These are phyloP conservation scores for Melitaea cinxia DNA, from an alignment of 1,140 invertebrate species.

Conservation along the genomic window DNA sequence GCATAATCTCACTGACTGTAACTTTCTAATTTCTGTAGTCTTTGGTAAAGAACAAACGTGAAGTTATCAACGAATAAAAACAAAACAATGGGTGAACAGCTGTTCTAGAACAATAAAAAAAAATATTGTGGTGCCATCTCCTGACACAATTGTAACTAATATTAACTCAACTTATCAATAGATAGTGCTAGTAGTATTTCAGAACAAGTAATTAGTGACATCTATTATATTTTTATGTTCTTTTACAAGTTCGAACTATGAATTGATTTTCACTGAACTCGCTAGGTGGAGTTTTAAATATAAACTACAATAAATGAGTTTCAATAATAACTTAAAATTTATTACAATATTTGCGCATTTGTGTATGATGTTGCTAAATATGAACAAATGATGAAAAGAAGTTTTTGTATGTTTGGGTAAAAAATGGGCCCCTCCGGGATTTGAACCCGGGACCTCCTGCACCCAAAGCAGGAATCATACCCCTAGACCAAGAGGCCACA, in stretches of 20 bases:
- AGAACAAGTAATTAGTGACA: not conserved
- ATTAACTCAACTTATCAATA: not conserved
- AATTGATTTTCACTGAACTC: not conserved
- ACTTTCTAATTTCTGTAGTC: slow-evolving; percentile 41
- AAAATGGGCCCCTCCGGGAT: slow-evolving; percentile 22
- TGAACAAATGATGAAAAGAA: no score
- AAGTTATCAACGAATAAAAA: slow-evolving; percentile 53
- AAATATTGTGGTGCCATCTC: slow-evolving; percentile 42
- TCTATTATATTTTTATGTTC: not conserved
- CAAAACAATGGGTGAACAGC: slow-evolving; percentile 58
- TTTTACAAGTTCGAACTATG: not conserved
- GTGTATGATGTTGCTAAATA: no score
- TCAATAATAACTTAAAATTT: no score
- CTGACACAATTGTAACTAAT: not conserved
- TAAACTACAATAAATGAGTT: no score
- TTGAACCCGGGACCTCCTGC: slow-evolving; percentile 26
- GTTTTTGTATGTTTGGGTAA: not conserved
- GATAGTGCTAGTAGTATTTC: not conserved
- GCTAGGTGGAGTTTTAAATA: not conserved
- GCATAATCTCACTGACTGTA: slow-evolving; percentile 29
- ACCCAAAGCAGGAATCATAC: slow-evolving; percentile 28
- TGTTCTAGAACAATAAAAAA: slow-evolving; percentile 39
- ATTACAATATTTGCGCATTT: no score
- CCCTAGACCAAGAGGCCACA: slow-evolving; percentile 25
- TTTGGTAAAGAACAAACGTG: slow-evolving; percentile 43